A percentile compares a stretch with the other conserved stretches of the same genome.
These are phyloP conservation scores for Zygogramma bicolorata DNA, from an alignment of 2,888 invertebrate genomes.

Conservation along the genomic window DNA sequence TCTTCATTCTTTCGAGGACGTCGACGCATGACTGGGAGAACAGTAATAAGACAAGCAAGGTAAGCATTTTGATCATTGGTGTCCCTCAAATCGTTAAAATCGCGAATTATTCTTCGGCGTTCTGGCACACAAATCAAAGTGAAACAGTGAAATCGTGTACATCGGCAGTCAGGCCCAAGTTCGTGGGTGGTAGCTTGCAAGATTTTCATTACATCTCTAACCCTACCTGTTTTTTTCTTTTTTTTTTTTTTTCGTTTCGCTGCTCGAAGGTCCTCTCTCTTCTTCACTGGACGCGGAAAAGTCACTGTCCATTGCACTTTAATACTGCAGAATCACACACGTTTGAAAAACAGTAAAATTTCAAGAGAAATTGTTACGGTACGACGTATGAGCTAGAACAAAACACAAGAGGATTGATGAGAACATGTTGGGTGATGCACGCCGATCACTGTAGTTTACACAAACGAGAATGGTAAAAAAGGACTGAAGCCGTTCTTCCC, in stretches of 20 bases:
- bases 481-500: not conserved
- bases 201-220: not conserved
- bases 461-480: not conserved
- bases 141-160: conserved; percentile 18
- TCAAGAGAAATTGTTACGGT: not conserved
- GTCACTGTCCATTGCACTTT: conserved; percentile 8
- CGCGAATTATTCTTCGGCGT: conserved; percentile 10
- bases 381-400: not conserved
- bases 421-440: not conserved
- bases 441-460: not conserved
- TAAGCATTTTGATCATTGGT: conserved; percentile 5
- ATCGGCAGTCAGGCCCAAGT: conserved; percentile 19
- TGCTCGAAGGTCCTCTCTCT: not conserved
- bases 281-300: not conserved
- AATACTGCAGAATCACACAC: not conserved
- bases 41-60: conserved; percentile 11
- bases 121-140: conserved; percentile 6
- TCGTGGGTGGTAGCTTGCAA: conserved; percentile 1
- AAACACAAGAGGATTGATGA: not conserved
- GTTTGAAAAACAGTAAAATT: not conserved
- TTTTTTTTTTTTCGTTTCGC: not conserved
- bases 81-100: conserved; percentile 11
- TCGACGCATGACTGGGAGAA: not conserved
- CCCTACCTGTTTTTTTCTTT: not conserved
- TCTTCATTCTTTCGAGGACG: too few species aligned